Conservation (phyloP, 2,888 invertebrate species). For the Blastobasis lacticolella region DNA sequence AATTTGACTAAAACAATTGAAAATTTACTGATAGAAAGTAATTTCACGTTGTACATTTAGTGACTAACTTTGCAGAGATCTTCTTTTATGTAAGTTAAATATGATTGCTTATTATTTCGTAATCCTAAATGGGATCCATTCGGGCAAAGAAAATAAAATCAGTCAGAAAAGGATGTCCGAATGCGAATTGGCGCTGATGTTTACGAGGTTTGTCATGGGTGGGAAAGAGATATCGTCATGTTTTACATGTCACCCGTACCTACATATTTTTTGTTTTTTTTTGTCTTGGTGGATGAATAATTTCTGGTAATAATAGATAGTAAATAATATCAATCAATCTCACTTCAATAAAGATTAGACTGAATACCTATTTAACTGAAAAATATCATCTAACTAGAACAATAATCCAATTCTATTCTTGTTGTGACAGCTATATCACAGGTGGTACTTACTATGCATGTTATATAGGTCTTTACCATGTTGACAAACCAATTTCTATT, state of each 20-base stretch:
- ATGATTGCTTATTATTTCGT: conserved; percentile 3
- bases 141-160: conserved; percentile 7
- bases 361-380: neutral
- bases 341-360: neutral
- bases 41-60: conserved; percentile 22
- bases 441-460: neutral
- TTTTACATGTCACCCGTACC: conserved; percentile 17
- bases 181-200: conserved; percentile 22
- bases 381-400: neutral
- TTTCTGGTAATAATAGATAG: neutral
- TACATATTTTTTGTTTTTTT: conserved; percentile 6
- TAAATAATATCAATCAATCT: neutral
- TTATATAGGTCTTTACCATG: neutral
- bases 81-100: conserved; percentile 25
- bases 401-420: neutral
- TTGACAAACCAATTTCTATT: conserved; percentile 29
- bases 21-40: conserved; percentile 10
- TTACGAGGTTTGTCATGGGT: conserved; percentile 14
- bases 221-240: conserved; percentile 21
- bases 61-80: conserved; percentile 21
- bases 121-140: conserved; percentile 4
- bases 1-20: conserved; percentile 24
- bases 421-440: neutral
- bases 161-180: conserved; percentile 13
- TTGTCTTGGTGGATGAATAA: neutral